Evolutionary conservation across 1,140 invertebrate genomes (phyloP).

Genomic region (Dendrolimus punctatus): DNA sequence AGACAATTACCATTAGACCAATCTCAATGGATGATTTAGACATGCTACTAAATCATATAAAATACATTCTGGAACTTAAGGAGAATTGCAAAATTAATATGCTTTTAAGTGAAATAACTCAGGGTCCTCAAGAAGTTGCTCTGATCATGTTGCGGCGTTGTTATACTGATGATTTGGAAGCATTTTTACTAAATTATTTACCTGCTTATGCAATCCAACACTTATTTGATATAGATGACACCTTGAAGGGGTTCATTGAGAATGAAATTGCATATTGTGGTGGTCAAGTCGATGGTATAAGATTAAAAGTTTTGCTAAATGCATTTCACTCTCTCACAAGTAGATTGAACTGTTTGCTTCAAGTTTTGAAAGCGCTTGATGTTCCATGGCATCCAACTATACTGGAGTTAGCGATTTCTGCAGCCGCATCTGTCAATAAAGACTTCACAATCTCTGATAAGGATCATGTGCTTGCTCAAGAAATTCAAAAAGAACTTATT

Average conservation of each 20-base stretch:
- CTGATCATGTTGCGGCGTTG: constrained; percentile 58
- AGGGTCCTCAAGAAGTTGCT: constrained; percentile 47
- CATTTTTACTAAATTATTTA: constrained; percentile 48
- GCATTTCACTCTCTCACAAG: constrained; percentile 42
- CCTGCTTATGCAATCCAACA: constrained; percentile 42
- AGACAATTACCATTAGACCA: constrained; percentile 47
- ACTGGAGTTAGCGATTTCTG: constrained; percentile 39
- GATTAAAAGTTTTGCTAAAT: constrained; percentile 46
- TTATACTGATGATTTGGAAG: constrained; percentile 58
- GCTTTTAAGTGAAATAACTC: constrained; percentile 51
- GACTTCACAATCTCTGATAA: constrained; percentile 51
- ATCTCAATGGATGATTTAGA: constrained; percentile 58
- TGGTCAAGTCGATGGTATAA: constrained; percentile 44
- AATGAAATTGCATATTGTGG: constrained; percentile 52
- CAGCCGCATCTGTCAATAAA: constrained; percentile 34
- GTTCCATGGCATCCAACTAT: constrained; percentile 56
- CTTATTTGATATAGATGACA: constrained; percentile 56
- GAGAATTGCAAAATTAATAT: constrained; percentile 64
- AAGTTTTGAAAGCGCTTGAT: constrained; percentile 55
- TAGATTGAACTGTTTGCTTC: constrained; percentile 51
- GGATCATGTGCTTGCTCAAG: constrained; percentile 39
- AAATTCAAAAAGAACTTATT: constrained; percentile 56
- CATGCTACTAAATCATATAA: constrained; percentile 47
- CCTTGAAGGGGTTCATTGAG: constrained; percentile 46
- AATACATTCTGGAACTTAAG: constrained; percentile 54